A percentile compares a stretch with the other conserved stretches of the same genome.
Conservation (phyloP, 1,140 invertebrate genomes). For the Cydia fagiglandana region DNA sequence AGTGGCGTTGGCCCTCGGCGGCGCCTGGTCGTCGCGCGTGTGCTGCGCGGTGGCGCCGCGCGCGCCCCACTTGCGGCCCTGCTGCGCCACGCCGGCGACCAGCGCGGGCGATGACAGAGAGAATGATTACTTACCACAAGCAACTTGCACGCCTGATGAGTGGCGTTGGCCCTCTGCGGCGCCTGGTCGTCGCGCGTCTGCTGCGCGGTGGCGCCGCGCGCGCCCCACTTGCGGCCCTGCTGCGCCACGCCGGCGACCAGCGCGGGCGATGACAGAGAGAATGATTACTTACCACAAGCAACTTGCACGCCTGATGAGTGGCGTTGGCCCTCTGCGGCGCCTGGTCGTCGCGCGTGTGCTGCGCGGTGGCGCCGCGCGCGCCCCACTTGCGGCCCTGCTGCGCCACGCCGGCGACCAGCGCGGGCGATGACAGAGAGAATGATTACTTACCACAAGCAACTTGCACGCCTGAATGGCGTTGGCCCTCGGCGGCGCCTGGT, state of each 20-base stretch:
- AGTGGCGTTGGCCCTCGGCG: conserved; percentile 55
- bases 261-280: conserved; percentile 29
- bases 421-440: conserved; percentile 32
- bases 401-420: conserved; percentile 40
- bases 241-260: conserved; percentile 41
- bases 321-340: conserved; percentile 52
- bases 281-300: conserved; percentile 60
- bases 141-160: conserved; percentile 67
- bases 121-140: conserved; percentile 51
- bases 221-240: conserved; percentile 38
- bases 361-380: conserved; percentile 55
- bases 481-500: conserved; percentile 50
- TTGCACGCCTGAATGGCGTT: conserved; percentile 68
- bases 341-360: conserved; percentile 58
- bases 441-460: conserved; percentile 59
- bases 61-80: conserved; percentile 38
- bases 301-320: conserved; percentile 63
- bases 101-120: conserved; percentile 34
- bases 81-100: conserved; percentile 39
- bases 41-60: no score
- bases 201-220: no score
- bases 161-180: conserved; percentile 54
- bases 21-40: conserved; percentile 38
- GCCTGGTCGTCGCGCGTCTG: conserved; percentile 37
- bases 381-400: conserved; percentile 64